These are phyloP conservation scores for Microlaimidae sp. DNA, from an alignment of 2,888 invertebrate species.

Conservation along the genomic window DNA sequence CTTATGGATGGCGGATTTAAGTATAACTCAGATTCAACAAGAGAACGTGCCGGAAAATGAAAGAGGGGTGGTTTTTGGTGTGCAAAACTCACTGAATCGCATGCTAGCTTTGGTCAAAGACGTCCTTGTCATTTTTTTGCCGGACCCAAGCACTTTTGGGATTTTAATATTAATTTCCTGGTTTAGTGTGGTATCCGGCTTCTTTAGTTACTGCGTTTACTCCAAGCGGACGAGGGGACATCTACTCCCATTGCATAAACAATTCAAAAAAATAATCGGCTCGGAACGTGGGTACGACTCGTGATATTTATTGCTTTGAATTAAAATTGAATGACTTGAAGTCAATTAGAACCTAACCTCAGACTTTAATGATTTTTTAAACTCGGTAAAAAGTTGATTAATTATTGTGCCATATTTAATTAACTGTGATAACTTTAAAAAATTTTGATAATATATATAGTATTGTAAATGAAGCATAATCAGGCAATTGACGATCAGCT, in stretches of 20 bases:
- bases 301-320: too few relatives aligned
- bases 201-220: slow-evolving; percentile 29
- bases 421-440: too few relatives aligned
- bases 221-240: slow-evolving; percentile 17
- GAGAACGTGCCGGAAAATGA: slow-evolving; percentile 40
- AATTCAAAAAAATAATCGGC: too few relatives aligned
- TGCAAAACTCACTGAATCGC: slow-evolving; percentile 43
- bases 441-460: too few relatives aligned
- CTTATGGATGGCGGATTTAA: slow-evolving; percentile 44
- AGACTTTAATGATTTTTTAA: too few relatives aligned
- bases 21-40: slow-evolving; percentile 43
- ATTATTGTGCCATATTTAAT: too few relatives aligned
- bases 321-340: too few relatives aligned
- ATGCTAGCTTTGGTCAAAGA: slow-evolving; percentile 43
- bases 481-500: too few relatives aligned
- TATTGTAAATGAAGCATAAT: too few relatives aligned
- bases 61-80: slow-evolving; percentile 42
- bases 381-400: too few relatives aligned
- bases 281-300: too few relatives aligned
- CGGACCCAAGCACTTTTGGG: slow-evolving; percentile 40
- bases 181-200: slow-evolving; percentile 29
- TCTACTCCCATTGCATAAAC: background rate
- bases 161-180: slow-evolving; percentile 41
- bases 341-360: too few relatives aligned
- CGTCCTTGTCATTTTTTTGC: slow-evolving; percentile 40